Evolutionary conservation across 2,888 invertebrate genomes (phyloP).

Genomic region (Macroteleia sp.): DNA sequence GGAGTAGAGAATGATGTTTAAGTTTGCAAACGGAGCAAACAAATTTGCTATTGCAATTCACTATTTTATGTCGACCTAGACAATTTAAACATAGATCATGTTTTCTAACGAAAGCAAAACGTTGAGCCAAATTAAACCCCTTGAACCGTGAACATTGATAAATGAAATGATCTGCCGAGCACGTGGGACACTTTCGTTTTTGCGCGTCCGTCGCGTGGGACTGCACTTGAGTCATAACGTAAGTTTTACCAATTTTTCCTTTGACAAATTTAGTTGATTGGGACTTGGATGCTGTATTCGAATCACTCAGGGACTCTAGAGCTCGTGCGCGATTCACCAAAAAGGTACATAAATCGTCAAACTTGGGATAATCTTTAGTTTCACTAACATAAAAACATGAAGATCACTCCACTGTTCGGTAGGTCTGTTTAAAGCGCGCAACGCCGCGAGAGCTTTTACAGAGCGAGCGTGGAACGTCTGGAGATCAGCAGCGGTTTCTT

Average conservation of each 20-base stretch:
- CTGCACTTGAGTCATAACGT: background rate
- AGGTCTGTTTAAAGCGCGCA: slow-evolving; percentile 31
- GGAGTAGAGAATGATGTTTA: background rate
- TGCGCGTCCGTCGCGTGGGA: background rate
- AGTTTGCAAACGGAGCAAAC: background rate
- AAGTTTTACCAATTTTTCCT: background rate
- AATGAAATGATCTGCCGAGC: background rate
- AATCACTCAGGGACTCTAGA: background rate
- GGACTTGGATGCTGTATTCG: too few relatives aligned
- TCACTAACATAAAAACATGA: slow-evolving; percentile 33
- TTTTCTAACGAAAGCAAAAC: slow-evolving; percentile 6
- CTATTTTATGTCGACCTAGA: slow-evolving; percentile 2
- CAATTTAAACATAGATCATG: slow-evolving; percentile 18
- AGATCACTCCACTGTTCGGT: slow-evolving; percentile 48
- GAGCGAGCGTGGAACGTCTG: slow-evolving; percentile 42
- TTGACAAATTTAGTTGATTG: background rate
- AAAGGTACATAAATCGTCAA: background rate
- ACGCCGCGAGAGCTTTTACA: slow-evolving; percentile 11
- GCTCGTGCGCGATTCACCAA: background rate
- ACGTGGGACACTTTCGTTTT: slow-evolving; percentile 13
- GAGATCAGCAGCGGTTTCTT: slow-evolving; percentile 20
- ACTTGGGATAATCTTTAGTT: background rate
- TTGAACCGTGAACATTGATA: slow-evolving; percentile 14
- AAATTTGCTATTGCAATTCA: slow-evolving; percentile 3
- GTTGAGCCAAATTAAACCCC: background rate